Percentiles rank a stretch among this genome's conserved stretches.
phyloP scores from a whole-genome alignment of 1,140 invertebrate genomes.

The Phenacoccus solenopsis region DNA sequence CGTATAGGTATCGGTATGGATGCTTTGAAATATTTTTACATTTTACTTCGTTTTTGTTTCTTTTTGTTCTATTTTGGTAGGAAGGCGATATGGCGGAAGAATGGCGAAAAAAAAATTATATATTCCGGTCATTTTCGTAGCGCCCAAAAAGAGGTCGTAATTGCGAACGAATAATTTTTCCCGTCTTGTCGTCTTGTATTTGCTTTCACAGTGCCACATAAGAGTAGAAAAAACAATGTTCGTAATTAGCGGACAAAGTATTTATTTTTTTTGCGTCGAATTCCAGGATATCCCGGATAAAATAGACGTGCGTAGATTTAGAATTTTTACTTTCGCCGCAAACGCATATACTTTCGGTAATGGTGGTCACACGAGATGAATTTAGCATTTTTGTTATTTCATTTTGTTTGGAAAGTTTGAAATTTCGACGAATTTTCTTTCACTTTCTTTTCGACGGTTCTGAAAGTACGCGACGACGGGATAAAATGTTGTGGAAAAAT shows the following conservation, averaged over 20 bases:
- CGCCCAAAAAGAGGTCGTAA: background rate
- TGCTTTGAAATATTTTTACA: background rate
- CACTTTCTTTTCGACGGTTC: background rate
- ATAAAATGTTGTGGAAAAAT: too few relatives aligned
- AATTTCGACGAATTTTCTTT: background rate
- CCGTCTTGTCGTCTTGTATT: background rate
- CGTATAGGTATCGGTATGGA: too few relatives aligned
- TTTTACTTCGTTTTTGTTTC: background rate
- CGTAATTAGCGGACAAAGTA: background rate
- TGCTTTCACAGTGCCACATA: background rate
- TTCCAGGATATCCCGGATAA: background rate
- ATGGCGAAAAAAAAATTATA: background rate
- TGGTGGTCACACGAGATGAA: background rate
- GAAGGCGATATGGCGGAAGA: too few relatives aligned
- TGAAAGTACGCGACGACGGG: background rate
- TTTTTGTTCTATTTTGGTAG: background rate
- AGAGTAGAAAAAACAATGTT: background rate
- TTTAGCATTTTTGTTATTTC: background rate
- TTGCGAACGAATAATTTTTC: background rate
- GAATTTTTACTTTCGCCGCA: too few relatives aligned
- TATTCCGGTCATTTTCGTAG: background rate
- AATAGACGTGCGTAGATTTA: background rate
- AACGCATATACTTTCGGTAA: background rate
- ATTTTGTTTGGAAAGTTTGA: background rate
- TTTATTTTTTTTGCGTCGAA: background rate